A percentile compares a stretch with the other conserved stretches of the same genome.
Evolutionary conservation across 2,888 invertebrate species (phyloP).

Genomic region (Polyommatus iphigenia): DNA sequence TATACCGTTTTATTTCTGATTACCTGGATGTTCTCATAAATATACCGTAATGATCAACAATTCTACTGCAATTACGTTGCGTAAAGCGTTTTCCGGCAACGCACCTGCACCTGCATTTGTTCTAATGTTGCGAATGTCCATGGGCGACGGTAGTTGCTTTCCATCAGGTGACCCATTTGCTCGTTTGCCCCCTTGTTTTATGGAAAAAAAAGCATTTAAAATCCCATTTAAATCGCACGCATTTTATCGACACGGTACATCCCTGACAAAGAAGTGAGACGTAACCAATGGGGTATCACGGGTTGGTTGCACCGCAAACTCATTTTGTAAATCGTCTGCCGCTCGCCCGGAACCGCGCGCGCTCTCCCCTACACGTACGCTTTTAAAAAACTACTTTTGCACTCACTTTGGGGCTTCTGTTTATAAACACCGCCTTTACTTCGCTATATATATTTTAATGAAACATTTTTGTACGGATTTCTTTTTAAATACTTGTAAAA

Average conservation of each 20-base stretch:
- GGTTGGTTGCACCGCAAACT: slow-evolving; percentile 79
- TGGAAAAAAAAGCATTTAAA: neutral
- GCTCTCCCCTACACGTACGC: slow-evolving; percentile 57
- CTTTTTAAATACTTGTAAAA: neutral
- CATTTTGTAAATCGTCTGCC: slow-evolving; percentile 78
- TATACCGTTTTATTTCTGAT: too few relatives aligned
- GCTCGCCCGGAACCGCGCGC: slow-evolving; percentile 75
- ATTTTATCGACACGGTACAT: slow-evolving; percentile 37
- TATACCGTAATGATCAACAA: too few relatives aligned
- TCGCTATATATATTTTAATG: neutral
- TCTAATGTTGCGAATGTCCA: too few relatives aligned
- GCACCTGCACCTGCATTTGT: too few relatives aligned
- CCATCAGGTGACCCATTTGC: too few relatives aligned
- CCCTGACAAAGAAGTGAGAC: slow-evolving; percentile 76
- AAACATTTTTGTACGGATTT: neutral
- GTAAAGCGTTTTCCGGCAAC: too few relatives aligned
- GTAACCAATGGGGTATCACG: slow-evolving; percentile 79
- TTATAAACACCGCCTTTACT: neutral
- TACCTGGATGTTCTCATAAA: too few relatives aligned
- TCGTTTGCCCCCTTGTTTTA: too few relatives aligned
- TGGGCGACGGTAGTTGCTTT: too few relatives aligned
- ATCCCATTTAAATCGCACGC: neutral
- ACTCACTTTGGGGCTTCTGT: slow-evolving; percentile 19
- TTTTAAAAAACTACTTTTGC: slow-evolving; percentile 23
- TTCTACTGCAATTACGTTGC: too few relatives aligned